A percentile compares a stretch with the other conserved stretches of the same genome.
Conservation (phyloP, 2,888 invertebrate genomes). For the Eupithecia subumbrata region DNA sequence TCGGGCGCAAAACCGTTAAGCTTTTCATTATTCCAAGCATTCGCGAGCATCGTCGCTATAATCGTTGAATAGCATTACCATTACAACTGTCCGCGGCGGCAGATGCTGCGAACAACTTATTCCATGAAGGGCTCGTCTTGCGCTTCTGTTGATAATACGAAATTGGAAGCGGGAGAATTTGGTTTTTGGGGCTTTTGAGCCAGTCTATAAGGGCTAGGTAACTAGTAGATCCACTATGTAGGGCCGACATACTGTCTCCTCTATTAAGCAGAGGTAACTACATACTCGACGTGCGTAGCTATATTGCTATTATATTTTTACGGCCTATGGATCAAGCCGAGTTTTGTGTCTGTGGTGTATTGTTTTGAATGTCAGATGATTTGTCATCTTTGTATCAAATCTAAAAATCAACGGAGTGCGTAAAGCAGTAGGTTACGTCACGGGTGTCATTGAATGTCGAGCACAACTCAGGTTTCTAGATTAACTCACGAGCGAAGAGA, state of each 20-base stretch:
- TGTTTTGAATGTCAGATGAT: too few relatives aligned
- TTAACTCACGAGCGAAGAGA: too few relatives aligned
- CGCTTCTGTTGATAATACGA: slow-evolving; percentile 52
- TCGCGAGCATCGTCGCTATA: slow-evolving; percentile 70
- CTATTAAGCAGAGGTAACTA: too few relatives aligned
- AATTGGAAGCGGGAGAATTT: background rate
- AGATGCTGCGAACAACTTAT: slow-evolving; percentile 80
- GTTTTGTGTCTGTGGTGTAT: too few relatives aligned
- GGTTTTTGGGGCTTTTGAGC: slow-evolving; percentile 2
- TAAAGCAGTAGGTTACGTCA: too few relatives aligned
- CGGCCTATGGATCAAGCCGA: too few relatives aligned
- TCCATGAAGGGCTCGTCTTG: slow-evolving; percentile 59
- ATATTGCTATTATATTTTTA: too few relatives aligned
- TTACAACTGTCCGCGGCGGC: slow-evolving; percentile 79
- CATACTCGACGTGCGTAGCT: too few relatives aligned
- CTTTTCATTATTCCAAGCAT: slow-evolving; percentile 78
- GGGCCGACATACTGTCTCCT: too few relatives aligned
- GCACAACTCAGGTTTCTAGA: too few relatives aligned
- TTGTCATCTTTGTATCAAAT: background rate
- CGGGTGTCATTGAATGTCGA: too few relatives aligned
- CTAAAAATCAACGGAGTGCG: too few relatives aligned
- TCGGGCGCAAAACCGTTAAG: slow-evolving; percentile 70
- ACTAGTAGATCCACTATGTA: background rate
- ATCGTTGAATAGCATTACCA: slow-evolving; percentile 82
- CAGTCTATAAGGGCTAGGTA: background rate